Evolutionary conservation across 2,888 invertebrate species (phyloP).

Genomic region (Drosophila atripex): DNA sequence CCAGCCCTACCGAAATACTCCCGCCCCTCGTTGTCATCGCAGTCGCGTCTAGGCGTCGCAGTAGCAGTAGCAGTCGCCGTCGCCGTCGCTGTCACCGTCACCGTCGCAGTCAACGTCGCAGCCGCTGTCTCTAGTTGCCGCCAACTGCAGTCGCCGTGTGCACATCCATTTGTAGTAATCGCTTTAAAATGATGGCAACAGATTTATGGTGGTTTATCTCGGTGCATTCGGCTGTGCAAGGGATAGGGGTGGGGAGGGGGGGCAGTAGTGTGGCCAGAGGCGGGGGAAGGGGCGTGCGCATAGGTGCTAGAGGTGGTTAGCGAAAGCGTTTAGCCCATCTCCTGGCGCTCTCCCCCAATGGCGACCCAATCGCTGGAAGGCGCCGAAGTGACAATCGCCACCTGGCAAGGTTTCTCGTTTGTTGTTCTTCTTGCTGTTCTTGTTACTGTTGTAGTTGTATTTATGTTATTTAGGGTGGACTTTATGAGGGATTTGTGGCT

Average conservation of each 20-base stretch:
- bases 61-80: slow-evolving; percentile 8
- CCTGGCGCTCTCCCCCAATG: slow-evolving; percentile 2
- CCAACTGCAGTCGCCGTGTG: slow-evolving; percentile 39
- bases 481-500: not conserved
- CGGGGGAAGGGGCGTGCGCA: slow-evolving; percentile 13
- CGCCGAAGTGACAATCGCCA: slow-evolving; percentile 69
- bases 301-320: slow-evolving; percentile 31
- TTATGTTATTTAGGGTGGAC: not conserved
- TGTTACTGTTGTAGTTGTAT: not conserved
- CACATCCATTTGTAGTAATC: slow-evolving; percentile 77
- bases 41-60: slow-evolving; percentile 31
- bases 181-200: slow-evolving; percentile 80
- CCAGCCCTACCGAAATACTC: too few species aligned
- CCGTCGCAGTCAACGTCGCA: slow-evolving; percentile 54
- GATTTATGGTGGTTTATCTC: slow-evolving; percentile 81
- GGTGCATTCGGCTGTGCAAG: slow-evolving; percentile 67
- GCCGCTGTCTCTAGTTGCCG: slow-evolving; percentile 8
- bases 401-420: slow-evolving; percentile 21
- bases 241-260: slow-evolving; percentile 7
- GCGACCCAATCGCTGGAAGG: slow-evolving; percentile 33
- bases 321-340: slow-evolving; percentile 43
- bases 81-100: slow-evolving; percentile 30
- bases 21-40: slow-evolving; percentile 53
- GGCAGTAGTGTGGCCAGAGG: too few species aligned
- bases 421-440: not conserved